Evolutionary conservation across 2,113 vertebrate genomes (phyloP).

Genomic region (Scophthalmus maximus): DNA sequence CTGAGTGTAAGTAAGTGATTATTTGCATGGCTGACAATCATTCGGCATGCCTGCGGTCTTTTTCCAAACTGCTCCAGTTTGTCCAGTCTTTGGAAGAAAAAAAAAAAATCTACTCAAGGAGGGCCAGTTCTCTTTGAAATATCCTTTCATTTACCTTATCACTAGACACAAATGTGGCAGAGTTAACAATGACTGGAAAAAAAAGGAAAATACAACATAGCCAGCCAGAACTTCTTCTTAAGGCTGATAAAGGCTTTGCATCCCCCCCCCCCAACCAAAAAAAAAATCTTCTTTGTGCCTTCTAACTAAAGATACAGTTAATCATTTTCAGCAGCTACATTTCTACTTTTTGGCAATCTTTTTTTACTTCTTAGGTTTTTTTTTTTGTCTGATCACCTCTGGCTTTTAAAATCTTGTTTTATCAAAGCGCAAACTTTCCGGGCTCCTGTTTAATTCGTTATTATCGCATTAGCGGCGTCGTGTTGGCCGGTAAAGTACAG

Average conservation of each 20-base stretch:
- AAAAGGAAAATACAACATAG: slow-evolving; percentile 11
- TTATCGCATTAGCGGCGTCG: slow-evolving; percentile 63
- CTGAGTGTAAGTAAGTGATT: slow-evolving; percentile 98
- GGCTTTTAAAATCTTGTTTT: slow-evolving; percentile 37
- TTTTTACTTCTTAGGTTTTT: slow-evolving; percentile 23
- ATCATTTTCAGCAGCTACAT: slow-evolving; percentile 57
- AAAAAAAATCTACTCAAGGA: slow-evolving; percentile 75
- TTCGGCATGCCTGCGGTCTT: slow-evolving; percentile 90
- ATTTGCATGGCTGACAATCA: slow-evolving; percentile 98
- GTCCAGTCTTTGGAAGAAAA: slow-evolving; percentile 86
- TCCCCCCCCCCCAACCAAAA: too few relatives aligned
- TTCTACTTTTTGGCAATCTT: slow-evolving; percentile 25
- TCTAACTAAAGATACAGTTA: slow-evolving; percentile 49
- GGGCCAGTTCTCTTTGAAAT: slow-evolving; percentile 85
- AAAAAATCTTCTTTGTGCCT: slow-evolving; percentile 45
- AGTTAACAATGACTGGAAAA: slow-evolving; percentile 56
- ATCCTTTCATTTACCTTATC: slow-evolving; percentile 83
- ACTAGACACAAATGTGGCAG: slow-evolving; percentile 73
- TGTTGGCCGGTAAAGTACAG: slow-evolving; percentile 54
- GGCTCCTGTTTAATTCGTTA: slow-evolving; percentile 64
- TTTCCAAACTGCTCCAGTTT: slow-evolving; percentile 92
- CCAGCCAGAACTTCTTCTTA: slow-evolving; percentile 50
- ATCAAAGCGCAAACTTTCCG: slow-evolving; percentile 44
- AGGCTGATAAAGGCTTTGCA: slow-evolving; percentile 56
- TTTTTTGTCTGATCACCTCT: slow-evolving; percentile 47